These are phyloP conservation scores for Otolemur garnettii DNA, from an alignment of 2,113 vertebrate species.

Conservation along the genomic window DNA sequence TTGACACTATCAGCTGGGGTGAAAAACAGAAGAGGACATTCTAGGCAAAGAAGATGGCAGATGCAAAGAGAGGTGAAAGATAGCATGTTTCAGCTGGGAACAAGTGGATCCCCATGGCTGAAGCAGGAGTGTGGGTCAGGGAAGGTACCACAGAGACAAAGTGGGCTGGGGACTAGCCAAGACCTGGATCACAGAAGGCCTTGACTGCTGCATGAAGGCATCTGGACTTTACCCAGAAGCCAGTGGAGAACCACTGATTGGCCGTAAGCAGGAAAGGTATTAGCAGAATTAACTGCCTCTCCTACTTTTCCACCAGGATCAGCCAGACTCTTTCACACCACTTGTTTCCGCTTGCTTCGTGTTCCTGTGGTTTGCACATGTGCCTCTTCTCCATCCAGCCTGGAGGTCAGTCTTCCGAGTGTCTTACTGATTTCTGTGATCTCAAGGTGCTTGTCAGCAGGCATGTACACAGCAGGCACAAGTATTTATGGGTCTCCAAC, in stretches of 20 bases:
- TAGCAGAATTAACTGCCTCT: neutral
- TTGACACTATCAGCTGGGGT: neutral
- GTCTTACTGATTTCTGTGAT: neutral
- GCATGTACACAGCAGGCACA: neutral
- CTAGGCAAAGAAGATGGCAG: neutral
- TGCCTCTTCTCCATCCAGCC: neutral
- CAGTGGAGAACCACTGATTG: neutral
- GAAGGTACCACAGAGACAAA: neutral
- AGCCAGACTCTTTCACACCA: neutral
- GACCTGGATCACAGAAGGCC: neutral
- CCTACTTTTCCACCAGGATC: neutral
- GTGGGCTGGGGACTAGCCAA: neutral
- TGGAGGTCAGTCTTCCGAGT: neutral
- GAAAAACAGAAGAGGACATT: neutral
- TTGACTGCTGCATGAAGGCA: neutral
- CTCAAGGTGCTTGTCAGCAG: neutral
- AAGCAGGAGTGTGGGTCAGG: neutral
- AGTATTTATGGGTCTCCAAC: neutral
- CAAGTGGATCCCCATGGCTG: neutral
- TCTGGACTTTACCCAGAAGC: neutral
- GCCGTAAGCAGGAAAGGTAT: neutral
- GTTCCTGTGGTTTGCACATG: fast-evolving
- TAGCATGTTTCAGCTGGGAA: neutral
- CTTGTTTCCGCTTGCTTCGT: neutral
- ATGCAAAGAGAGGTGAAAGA: neutral